Evolutionary conservation across 2,888 invertebrate species (phyloP).

Genomic region (Zygothrica quintamaculata): DNA sequence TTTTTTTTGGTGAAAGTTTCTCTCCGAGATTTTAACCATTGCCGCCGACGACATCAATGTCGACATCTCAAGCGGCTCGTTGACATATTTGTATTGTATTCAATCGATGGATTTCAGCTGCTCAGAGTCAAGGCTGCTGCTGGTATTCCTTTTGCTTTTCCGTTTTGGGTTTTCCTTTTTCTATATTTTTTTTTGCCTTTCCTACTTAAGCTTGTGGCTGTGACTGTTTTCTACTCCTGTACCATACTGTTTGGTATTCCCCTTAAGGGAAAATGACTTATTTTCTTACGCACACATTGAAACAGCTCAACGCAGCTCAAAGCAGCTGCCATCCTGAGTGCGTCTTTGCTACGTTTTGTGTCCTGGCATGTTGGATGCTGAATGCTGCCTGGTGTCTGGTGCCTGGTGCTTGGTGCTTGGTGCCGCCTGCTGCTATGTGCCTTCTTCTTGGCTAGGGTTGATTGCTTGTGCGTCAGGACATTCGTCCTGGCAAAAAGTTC

Average conservation of each 20-base stretch:
- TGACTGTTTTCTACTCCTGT: too few relatives aligned
- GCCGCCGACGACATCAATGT: constrained; percentile 36
- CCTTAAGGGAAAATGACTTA: constrained; percentile 80
- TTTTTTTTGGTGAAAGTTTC: constrained; percentile 44
- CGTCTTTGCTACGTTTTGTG: constrained; percentile 12
- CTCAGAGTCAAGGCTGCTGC: constrained; percentile 30
- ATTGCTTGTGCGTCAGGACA: constrained; percentile 74
- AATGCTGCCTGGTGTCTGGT: constrained; percentile 9
- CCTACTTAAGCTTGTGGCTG: background rate
- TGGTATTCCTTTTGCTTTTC: background rate
- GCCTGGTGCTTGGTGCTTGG: constrained; percentile 19
- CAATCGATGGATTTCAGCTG: constrained; percentile 76
- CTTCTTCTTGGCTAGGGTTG: constrained; percentile 43
- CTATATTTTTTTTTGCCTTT: background rate
- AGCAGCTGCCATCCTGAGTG: constrained; percentile 27
- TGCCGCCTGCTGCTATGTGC: constrained; percentile 20
- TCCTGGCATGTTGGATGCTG: constrained; percentile 30
- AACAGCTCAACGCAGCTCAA: constrained; percentile 43
- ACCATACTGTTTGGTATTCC: constrained; percentile 25
- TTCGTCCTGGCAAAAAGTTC: constrained; percentile 51
- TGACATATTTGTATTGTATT: constrained; percentile 81
- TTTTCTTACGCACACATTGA: constrained; percentile 79
- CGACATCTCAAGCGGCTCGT: constrained; percentile 80
- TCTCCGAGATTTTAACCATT: constrained; percentile 63
- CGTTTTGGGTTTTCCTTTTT: background rate